phyloP scores from a whole-genome alignment of 2,888 invertebrate genomes.

The Chrysolina haemoptera region DNA sequence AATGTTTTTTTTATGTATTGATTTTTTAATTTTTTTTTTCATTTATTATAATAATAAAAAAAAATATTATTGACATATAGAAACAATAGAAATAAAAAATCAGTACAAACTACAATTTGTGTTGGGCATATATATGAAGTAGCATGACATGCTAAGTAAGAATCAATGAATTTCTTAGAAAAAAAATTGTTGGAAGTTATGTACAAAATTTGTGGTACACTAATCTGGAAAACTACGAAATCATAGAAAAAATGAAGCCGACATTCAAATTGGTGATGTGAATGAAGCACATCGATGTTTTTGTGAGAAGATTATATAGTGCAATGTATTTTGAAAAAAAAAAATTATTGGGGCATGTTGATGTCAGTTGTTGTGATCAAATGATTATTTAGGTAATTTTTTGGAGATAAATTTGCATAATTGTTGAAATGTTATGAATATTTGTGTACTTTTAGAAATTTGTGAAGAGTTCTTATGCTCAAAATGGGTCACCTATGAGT shows the following conservation, averaged over 20 bases:
- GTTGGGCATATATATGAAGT: no score
- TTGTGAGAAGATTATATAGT: slow-evolving; percentile 33
- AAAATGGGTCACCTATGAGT: neutral
- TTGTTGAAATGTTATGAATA: slow-evolving; percentile 28
- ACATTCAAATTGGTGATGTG: slow-evolving; percentile 15
- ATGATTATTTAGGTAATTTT: slow-evolving; percentile 26
- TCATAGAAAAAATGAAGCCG: neutral
- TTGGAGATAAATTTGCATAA: slow-evolving; percentile 8
- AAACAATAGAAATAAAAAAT: no score
- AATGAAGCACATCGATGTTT: slow-evolving; percentile 37
- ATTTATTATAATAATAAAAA: no score
- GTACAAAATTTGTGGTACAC: neutral
- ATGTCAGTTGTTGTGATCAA: slow-evolving; percentile 23
- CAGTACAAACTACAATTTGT: no score
- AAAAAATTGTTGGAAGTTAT: neutral
- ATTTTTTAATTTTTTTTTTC: no score
- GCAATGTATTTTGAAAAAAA: slow-evolving; percentile 39
- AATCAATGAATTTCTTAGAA: no score
- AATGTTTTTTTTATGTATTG: no score
- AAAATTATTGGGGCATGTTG: slow-evolving; percentile 11
- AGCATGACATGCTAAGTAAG: no score
- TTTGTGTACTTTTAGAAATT: slow-evolving; percentile 21
- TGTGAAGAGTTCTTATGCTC: neutral
- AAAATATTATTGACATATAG: no score
- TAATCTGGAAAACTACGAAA: neutral